Base-by-base conservation (phyloP, 2,888 invertebrate genomes). In the Atherix ibis region DNA sequence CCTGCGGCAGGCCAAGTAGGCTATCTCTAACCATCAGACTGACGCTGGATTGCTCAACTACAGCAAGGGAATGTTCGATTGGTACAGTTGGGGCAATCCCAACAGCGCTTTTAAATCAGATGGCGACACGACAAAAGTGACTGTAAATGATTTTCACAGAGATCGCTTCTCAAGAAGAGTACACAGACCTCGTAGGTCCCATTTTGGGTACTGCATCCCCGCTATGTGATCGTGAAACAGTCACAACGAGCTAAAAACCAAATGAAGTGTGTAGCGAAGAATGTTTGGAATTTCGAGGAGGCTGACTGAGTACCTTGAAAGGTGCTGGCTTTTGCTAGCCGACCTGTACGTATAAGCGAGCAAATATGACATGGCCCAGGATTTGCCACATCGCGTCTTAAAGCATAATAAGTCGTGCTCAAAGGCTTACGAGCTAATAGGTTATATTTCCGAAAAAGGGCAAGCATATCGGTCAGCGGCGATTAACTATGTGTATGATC, bases 231-330 rank as follows among this genome's bases (percentile, higher is more conserved):
- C 15, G 62, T 89, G 31, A 97, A 95, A 54, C 94, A 91, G 61
- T 73, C 75, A 0, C 91, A 89, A 13, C 69, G 91, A 32, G 94
- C 95, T 0, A 78, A 92, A 48, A 91, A 88, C 55, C 85, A 92
- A 47, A 57, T 98, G 33, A 97, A 97, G 58, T 67, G 89, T 18
- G 74, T 95, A 13, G 73, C 81, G 1, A 83, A 87, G 44, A 74
- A 76, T 33, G 65, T 68, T 1, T 97, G 95, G 95, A 88, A 79
- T 10, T 87, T 92, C 45, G 91, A 94, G 55, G 92, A 94, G 49
- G 91, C 94, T 0, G n/a, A n/a, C n/a, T n/a, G 94, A 95, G 50
- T 91, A 94, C 49, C 64, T 97, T 39, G 97, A 97, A 63, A 74
- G 85, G 40, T 85, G 91, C 56, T 97, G 97, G 97, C 56, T 97